Conservation (phyloP, 2,113 vertebrate genomes). For the Heterotis niloticus region DNA sequence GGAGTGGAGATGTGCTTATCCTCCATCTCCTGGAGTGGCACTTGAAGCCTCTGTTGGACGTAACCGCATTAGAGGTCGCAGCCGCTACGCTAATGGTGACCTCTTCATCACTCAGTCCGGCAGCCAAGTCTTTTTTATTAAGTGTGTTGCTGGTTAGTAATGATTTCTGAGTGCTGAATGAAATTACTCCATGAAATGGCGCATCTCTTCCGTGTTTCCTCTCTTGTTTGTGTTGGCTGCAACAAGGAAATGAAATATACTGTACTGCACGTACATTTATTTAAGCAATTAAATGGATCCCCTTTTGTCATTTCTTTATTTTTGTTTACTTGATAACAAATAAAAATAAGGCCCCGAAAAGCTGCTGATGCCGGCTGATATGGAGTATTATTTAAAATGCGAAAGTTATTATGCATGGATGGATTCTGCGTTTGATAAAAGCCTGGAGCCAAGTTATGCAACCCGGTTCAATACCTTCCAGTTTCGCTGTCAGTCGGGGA, state of each 20-base stretch:
- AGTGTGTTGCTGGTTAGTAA: conserved; percentile 62
- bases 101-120: conserved; percentile 60
- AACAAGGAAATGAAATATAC: conserved; percentile 40
- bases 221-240: conserved; percentile 47
- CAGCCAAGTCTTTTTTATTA: conserved; percentile 61
- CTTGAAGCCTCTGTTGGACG: conserved; percentile 53
- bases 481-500: no score
- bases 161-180: conserved; percentile 55
- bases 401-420: background rate
- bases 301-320: background rate
- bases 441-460: background rate
- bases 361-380: no score
- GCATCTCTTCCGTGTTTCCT: conserved; percentile 49
- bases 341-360: background rate
- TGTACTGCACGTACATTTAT: background rate
- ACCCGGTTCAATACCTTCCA: background rate
- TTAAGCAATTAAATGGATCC: conserved; percentile 35
- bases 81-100: conserved; percentile 54
- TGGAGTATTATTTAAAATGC: background rate
- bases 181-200: conserved; percentile 57
- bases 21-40: conserved; percentile 57
- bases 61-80: conserved; percentile 65
- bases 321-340: background rate
- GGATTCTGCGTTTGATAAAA: background rate
- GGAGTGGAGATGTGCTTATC: conserved; percentile 54